These are phyloP conservation scores for Agrilus biguttatus DNA, from an alignment of 2,888 invertebrate species.

Conservation along the genomic window DNA sequence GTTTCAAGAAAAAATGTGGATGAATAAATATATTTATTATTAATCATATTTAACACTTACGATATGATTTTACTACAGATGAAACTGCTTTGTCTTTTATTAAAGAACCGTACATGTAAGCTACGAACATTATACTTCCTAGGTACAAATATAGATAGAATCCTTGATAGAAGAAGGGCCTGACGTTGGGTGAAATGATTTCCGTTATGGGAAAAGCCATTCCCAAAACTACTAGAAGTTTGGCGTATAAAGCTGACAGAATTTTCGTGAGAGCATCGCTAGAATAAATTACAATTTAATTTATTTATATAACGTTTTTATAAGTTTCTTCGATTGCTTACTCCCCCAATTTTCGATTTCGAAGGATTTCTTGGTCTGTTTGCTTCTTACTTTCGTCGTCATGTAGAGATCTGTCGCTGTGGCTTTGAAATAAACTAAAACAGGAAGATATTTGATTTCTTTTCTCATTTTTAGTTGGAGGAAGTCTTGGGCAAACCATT, in stretches of 20 bases:
- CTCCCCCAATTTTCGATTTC: slow-evolving; percentile 32
- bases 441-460: neutral
- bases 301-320: neutral
- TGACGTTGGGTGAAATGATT: slow-evolving; percentile 64
- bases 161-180: slow-evolving; percentile 63
- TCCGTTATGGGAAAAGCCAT: slow-evolving; percentile 79
- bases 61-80: slow-evolving; percentile 32
- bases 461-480: neutral
- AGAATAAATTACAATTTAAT: slow-evolving; percentile 2
- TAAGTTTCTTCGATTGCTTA: slow-evolving; percentile 20
- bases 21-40: too few relatives aligned
- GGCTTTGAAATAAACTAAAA: slow-evolving; percentile 16
- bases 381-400: slow-evolving; percentile 4
- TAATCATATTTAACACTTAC: slow-evolving; percentile 10
- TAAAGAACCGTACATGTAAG: slow-evolving; percentile 54
- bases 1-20: too few relatives aligned
- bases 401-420: slow-evolving; percentile 16
- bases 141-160: slow-evolving; percentile 73
- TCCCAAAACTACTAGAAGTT: slow-evolving; percentile 69
- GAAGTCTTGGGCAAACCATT: neutral
- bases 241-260: slow-evolving; percentile 71
- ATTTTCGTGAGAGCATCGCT: slow-evolving; percentile 60
- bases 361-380: slow-evolving; percentile 22
- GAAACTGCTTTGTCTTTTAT: slow-evolving; percentile 34
- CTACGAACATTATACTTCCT: slow-evolving; percentile 61